Evolutionary conservation across 2,888 invertebrate genomes (phyloP), one percentile per base, ranked within the genome.

Genomic region (Drosophila ezoana): DNA sequence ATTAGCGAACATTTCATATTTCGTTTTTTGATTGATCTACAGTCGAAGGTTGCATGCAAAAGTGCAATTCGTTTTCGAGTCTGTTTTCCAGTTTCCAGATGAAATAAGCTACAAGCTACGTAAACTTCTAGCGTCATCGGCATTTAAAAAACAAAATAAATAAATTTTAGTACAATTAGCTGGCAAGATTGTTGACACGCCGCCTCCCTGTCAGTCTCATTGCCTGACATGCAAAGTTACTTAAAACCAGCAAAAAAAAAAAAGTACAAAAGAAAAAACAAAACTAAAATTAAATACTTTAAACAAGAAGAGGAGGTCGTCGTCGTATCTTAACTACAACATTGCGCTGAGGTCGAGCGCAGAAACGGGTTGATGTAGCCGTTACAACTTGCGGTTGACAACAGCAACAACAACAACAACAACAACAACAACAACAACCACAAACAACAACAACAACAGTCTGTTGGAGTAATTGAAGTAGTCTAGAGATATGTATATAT

Each of bases 21-120:
- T 70, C 20, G 23, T 40, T 76, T 76, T 87, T 83, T 83, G 83
- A 83, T 83, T 87, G 87, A 83, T 87, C 87, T 83, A 85, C 83
- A 81, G 82, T 64, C 76, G 88, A 83, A 86, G 84, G 83, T 79
- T 88, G 81, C 85, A 88, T 86, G 89, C 89, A 86, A 88, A 86
- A 86, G 79, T 86, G 85, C 85, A 86, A 86, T 85, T 76, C 79
- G 78, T 70, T 74, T 68, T 69, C 56, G 65, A 80, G 74, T 63
- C 76, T 68, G 77, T 76, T 77, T 76, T 72, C 67, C 77, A 72
- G 68, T 76, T 64, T 64, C 58, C 49, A 65, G 73, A 72, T 77
- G 78, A 64, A 76, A 77, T 47, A 63, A 57, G 60, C 69, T 62
- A 49, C 18, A 16, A 49, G 70, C 62, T 18, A 60, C 51, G 61